Conservation (phyloP, 2,797 vertebrate species). For the Enteromius paludinosus region DNA sequence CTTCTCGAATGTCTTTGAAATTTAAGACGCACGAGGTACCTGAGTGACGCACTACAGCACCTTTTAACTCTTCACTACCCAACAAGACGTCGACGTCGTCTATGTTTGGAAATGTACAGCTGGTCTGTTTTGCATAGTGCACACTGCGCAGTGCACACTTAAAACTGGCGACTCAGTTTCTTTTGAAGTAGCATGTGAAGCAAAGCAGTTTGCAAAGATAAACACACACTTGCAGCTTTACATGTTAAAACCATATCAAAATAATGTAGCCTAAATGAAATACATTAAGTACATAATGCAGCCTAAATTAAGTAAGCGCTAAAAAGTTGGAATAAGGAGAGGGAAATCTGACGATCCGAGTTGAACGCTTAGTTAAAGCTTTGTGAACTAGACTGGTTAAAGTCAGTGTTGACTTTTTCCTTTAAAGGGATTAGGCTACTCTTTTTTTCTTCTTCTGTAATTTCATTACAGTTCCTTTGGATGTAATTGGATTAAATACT, state of each 20-base stretch:
- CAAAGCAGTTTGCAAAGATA: background rate
- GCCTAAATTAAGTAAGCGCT: background rate
- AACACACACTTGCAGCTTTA: background rate
- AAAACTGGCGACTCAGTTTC: background rate
- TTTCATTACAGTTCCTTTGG: background rate
- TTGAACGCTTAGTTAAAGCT: background rate
- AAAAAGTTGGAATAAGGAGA: background rate
- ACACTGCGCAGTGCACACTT: background rate
- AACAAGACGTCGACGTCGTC: background rate
- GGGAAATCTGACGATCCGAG: background rate
- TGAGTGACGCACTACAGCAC: slow-evolving; percentile 84
- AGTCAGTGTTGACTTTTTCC: background rate
- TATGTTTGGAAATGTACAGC: background rate
- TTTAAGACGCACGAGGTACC: slow-evolving; percentile 81
- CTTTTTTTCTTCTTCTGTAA: background rate
- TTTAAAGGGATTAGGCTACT: background rate
- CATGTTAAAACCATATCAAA: background rate
- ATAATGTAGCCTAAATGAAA: background rate
- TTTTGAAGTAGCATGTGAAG: background rate
- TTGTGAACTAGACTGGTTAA: background rate
- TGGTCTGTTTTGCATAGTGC: background rate
- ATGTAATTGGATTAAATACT: background rate
- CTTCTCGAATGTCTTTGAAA: slow-evolving; percentile 65
- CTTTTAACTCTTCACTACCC: slow-evolving; percentile 83
- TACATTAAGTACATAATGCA: background rate